phyloP scores from a whole-genome alignment of 2,113 vertebrate genomes.

The Centropus bengalensis region DNA sequence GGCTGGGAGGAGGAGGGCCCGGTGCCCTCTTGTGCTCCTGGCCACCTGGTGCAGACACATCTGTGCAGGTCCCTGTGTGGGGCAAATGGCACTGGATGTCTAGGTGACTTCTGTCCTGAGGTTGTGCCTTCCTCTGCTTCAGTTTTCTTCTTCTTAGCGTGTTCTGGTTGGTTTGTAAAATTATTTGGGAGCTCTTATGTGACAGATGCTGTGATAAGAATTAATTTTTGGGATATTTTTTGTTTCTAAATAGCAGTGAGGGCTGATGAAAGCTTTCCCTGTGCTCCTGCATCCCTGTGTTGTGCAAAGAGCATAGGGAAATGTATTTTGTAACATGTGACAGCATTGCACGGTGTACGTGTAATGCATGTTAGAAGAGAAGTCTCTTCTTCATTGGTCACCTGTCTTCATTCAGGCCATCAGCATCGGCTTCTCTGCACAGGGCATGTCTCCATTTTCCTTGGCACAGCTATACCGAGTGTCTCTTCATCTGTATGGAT shows the following conservation, averaged over 20 bases:
- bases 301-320: neutral
- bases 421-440: neutral
- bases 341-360: fast-evolving
- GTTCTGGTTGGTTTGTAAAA: neutral
- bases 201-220: neutral
- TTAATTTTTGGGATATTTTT: neutral
- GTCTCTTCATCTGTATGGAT: neutral
- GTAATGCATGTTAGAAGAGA: neutral
- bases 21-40: neutral
- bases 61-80: neutral
- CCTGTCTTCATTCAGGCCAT: neutral
- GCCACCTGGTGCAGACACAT: neutral
- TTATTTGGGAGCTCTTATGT: neutral
- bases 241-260: neutral
- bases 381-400: neutral
- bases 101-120: neutral
- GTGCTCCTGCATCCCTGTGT: neutral
- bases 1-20: neutral
- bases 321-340: neutral
- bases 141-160: neutral
- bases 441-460: neutral
- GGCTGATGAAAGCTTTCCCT: neutral
- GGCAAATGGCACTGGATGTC: fast-evolving
- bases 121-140: neutral
- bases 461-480: neutral